These are phyloP conservation scores for Venustaconcha ellipsiformis DNA, from an alignment of 1,140 invertebrate genomes.

Conservation along the genomic window DNA sequence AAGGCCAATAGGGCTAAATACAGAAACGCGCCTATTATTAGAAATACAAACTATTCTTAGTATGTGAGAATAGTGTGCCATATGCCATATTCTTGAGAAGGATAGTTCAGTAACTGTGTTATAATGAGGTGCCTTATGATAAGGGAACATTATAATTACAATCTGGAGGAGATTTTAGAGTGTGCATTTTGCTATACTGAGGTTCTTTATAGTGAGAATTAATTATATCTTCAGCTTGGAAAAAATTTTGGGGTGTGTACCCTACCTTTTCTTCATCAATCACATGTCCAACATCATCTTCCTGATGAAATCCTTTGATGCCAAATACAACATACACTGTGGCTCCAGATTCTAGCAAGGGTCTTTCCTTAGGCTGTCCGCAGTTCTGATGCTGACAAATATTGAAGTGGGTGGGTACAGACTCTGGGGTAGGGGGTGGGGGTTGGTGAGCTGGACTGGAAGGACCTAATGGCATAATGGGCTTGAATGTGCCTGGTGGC, in stretches of 20 bases:
- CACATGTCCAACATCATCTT: slow-evolving; percentile 48
- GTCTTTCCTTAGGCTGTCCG: slow-evolving; percentile 48
- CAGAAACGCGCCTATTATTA: no score
- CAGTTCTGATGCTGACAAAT: slow-evolving; percentile 49
- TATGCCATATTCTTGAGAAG: no score
- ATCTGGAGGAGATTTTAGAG: no score
- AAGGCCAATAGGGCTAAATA: no score
- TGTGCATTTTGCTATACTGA: no score
- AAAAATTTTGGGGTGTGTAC: not conserved
- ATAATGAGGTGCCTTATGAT: no score
- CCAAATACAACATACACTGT: slow-evolving; percentile 63
- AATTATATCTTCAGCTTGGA: no score
- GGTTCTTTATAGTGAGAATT: no score
- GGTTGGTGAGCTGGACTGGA: slow-evolving; percentile 1
- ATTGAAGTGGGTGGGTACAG: slow-evolving; percentile 40
- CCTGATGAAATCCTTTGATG: slow-evolving; percentile 43
- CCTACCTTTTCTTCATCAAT: slow-evolving; percentile 47
- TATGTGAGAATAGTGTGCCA: no score
- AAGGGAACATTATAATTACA: no score
- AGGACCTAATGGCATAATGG: slow-evolving; percentile 1
- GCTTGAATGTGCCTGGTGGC: slow-evolving; percentile 4
- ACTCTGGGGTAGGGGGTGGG: slow-evolving; percentile 7
- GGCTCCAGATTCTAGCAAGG: slow-evolving; percentile 52
- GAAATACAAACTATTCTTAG: no score
- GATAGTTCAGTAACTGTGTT: no score